Evolutionary conservation across 35 echinoderm and acorn worm species (phyloP), one percentile per base, ranked within the genome.

Genomic region (Stichopus chloronotus): DNA sequence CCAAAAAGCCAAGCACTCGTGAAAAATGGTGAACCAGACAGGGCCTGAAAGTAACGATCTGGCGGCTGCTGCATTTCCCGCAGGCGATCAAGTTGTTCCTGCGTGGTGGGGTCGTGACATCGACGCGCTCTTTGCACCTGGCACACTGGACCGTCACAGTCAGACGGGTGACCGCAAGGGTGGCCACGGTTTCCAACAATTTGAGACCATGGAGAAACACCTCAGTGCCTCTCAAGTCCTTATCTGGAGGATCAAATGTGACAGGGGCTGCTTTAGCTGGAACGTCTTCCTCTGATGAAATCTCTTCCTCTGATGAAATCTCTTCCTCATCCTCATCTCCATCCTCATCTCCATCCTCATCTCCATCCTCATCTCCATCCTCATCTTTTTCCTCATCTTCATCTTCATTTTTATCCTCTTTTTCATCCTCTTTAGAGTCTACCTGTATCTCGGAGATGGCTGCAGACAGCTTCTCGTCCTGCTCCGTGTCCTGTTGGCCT

Each of bases 1-100:
- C 97, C 71, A 98, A 92, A 59, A 95, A 99, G 8, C 97, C 97
- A 54, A 99, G 20, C n/a, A 93, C 88, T 9, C 94, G 63, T 10
- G 97, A 94, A 55, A 92, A 92, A 81, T 92, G 88, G 87, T 96
- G 97, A 5, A 95, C 79, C 17, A 99, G 89, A 55, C 95, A 93
- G 19, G 93, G 95, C 80, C 97, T 91, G 84, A 89, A 99, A 13
- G 92, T 90, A 10, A 99, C 53, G 12, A 94, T 60, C 89, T 95
- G 95, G 20, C 96, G 95, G 78, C 78, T 85, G 54, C 94, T 94
- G 79, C 97, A 99, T 68, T 93, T 96, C 13, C 52, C 25, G 59
- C 97, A 99, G 23, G 77, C 17, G 12, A 95, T 82, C 19, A 83
- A 23, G 89, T 96, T 96, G 54, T 92, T 71, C 16, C 92, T 65